Percentiles rank a stretch among this genome's conserved stretches.
These are phyloP conservation scores for Anadara kagoshimensis DNA, from an alignment of 1,140 invertebrate genomes.

Conservation along the genomic window DNA sequence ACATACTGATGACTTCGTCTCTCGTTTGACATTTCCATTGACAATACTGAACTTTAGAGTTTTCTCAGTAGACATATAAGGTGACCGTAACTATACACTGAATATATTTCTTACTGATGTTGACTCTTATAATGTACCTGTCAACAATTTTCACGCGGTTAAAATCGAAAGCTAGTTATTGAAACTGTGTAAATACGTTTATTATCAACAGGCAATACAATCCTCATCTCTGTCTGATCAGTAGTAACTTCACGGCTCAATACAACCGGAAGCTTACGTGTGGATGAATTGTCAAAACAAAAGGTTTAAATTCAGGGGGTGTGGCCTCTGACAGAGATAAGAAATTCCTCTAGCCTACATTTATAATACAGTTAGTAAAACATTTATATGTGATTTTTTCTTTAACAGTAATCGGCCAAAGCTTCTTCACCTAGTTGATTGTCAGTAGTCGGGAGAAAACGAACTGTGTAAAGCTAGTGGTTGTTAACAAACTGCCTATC, in stretches of 20 bases:
- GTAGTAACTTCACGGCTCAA: slow-evolving; percentile 21
- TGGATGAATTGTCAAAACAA: slow-evolving; percentile 33
- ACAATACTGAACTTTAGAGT: too few relatives aligned
- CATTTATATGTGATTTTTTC: slow-evolving; percentile 11
- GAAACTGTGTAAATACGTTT: slow-evolving; percentile 11
- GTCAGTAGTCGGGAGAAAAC: slow-evolving; percentile 5
- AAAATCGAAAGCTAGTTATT: slow-evolving; percentile 15
- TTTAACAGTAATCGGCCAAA: slow-evolving; percentile 11
- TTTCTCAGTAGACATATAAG: too few relatives aligned
- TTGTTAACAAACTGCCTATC: neutral
- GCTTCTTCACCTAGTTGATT: neutral
- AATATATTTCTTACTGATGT: too few relatives aligned
- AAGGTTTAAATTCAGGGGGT: slow-evolving; percentile 32
- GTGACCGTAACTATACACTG: too few relatives aligned
- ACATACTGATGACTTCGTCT: neutral
- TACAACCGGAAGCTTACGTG: slow-evolving; percentile 23
- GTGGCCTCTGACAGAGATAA: slow-evolving; percentile 35
- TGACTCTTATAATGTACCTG: slow-evolving; percentile 16
- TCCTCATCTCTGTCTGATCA: slow-evolving; percentile 1
- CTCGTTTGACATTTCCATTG: neutral
- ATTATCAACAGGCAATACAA: neutral
- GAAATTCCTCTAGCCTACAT: slow-evolving; percentile 15
- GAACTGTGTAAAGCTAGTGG: slow-evolving; percentile 1
- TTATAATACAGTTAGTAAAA: slow-evolving; percentile 18
- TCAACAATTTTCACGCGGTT: slow-evolving; percentile 12